phyloP scores from a whole-genome alignment of 64 coral and sea anemone genomes.

The Anthopleura sola region DNA sequence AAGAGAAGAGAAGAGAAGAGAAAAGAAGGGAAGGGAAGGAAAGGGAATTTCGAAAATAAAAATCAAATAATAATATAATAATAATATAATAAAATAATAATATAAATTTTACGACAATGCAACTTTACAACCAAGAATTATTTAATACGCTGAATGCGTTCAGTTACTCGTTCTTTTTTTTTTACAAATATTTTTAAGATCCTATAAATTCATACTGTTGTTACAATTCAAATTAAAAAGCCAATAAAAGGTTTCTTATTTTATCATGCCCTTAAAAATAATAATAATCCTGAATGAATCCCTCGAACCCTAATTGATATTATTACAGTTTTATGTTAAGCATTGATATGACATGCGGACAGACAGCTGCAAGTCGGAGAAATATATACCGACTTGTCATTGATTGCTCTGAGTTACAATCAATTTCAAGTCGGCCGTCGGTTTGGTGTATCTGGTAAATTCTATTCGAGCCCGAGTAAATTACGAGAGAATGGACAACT shows the following conservation, averaged over 20 bases:
- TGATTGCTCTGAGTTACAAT: background rate
- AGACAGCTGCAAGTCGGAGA: background rate
- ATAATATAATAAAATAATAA: too few relatives aligned
- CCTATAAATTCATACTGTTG: background rate
- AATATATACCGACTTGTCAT: background rate
- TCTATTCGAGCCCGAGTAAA: background rate
- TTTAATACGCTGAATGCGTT: background rate
- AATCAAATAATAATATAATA: too few relatives aligned
- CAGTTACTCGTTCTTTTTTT: background rate
- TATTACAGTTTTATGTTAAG: background rate
- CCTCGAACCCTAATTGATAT: background rate
- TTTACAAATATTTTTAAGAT: background rate
- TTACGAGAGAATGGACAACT: too few relatives aligned
- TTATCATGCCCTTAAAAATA: background rate
- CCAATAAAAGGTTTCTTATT: background rate
- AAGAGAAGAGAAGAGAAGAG: too few relatives aligned
- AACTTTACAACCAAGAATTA: background rate
- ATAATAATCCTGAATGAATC: background rate
- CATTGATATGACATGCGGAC: background rate
- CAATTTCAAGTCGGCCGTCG: background rate
- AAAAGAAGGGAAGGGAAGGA: too few relatives aligned
- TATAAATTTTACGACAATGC: too few relatives aligned
- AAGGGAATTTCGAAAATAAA: too few relatives aligned
- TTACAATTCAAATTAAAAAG: background rate
- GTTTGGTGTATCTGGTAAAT: background rate